phyloP scores from a whole-genome alignment of 2,113 vertebrate species.

The Vireo altiloquus region DNA sequence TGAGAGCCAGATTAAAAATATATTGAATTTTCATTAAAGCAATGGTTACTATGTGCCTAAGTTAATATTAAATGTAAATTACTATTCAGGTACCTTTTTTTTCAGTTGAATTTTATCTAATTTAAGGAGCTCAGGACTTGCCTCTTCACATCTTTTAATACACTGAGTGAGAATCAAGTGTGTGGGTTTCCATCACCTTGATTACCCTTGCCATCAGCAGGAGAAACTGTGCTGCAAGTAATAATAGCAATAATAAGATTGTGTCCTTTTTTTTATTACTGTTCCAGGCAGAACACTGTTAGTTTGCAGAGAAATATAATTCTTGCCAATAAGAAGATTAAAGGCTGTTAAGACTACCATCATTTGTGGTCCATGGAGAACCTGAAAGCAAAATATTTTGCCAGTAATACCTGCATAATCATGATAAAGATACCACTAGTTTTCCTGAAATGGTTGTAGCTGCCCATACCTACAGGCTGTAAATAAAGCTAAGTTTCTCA shows the following conservation, averaged over 20 bases:
- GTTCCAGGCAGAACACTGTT: background rate
- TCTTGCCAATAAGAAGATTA: background rate
- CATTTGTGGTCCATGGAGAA: background rate
- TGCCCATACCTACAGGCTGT: background rate
- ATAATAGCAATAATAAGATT: background rate
- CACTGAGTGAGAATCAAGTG: background rate
- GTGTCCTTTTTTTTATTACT: background rate
- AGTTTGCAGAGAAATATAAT: background rate
- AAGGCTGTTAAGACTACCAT: background rate
- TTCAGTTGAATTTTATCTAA: background rate
- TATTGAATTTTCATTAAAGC: background rate
- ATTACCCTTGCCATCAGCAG: constrained; percentile 4
- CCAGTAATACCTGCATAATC: background rate
- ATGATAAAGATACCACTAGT: background rate
- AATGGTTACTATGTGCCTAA: background rate
- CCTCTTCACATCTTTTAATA: background rate
- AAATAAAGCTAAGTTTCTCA: background rate
- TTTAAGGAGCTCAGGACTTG: background rate
- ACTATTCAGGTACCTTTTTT: background rate
- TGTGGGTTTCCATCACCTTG: constrained; percentile 15
- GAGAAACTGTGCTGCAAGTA: constrained; percentile 3
- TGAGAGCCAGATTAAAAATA: background rate
- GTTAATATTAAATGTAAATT: background rate
- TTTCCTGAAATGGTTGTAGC: background rate
- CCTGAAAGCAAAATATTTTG: background rate